Conservation (phyloP, 2,797 vertebrate species). For the Champsocephalus esox region DNA sequence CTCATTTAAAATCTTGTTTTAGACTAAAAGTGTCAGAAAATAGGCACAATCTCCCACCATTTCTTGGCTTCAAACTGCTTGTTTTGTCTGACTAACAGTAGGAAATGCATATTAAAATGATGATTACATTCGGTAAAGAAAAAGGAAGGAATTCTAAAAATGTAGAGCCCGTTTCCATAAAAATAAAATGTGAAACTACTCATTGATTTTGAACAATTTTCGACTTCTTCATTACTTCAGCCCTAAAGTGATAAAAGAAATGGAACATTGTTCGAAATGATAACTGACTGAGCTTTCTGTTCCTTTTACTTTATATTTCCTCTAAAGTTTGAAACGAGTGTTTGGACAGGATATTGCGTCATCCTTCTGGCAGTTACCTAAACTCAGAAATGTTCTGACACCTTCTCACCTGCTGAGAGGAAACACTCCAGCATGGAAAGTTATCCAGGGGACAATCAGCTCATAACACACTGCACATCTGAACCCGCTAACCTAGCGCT, state of each 20-base stretch:
- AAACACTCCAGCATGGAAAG: neutral
- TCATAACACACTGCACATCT: constrained; percentile 38
- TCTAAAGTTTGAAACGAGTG: neutral
- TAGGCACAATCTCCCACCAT: too few species aligned
- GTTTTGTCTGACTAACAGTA: too few species aligned
- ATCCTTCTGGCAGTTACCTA: neutral
- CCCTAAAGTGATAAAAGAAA: neutral
- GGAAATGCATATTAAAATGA: too few species aligned
- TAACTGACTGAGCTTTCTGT: neutral
- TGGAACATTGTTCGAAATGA: neutral
- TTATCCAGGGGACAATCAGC: constrained; percentile 2
- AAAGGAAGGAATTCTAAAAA: neutral
- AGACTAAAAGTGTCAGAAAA: too few species aligned
- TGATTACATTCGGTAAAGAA: neutral
- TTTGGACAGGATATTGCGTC: neutral
- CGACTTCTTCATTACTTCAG: neutral
- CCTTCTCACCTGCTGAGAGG: constrained; percentile 21
- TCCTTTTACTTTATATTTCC: neutral
- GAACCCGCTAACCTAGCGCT: constrained; percentile 1
- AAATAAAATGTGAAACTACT: neutral
- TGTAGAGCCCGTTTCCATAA: too few species aligned
- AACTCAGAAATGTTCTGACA: neutral
- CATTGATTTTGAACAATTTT: too few species aligned
- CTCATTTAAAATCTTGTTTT: too few species aligned
- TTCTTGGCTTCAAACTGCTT: too few species aligned